Evolutionary conservation across 1,140 invertebrate species (phyloP).

Genomic region (Schmidtea mediterranea): DNA sequence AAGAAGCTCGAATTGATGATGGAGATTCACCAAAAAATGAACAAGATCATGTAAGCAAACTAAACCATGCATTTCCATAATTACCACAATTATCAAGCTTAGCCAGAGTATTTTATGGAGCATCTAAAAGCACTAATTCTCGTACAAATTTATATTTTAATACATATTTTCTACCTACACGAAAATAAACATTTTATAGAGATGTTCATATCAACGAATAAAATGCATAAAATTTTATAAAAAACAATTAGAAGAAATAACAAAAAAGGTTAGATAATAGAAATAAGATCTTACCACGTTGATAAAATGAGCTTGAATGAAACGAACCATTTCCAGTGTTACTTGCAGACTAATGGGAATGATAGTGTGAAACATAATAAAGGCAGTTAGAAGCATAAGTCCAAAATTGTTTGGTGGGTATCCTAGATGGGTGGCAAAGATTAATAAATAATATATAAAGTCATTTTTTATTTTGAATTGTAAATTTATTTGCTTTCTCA

Average conservation of each 20-base stretch:
- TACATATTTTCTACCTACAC: too few relatives aligned
- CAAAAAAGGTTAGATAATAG: not conserved
- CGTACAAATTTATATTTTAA: too few relatives aligned
- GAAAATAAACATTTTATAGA: too few relatives aligned
- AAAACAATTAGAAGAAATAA: not conserved
- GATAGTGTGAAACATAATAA: slow-evolving; percentile 96
- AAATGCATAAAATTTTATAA: not conserved
- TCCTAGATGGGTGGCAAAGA: too few relatives aligned
- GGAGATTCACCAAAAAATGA: slow-evolving; percentile 9
- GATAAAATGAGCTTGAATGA: slow-evolving; percentile 40
- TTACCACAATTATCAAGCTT: not conserved
- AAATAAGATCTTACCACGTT: slow-evolving; percentile 20
- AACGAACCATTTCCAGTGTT: slow-evolving; percentile 86
- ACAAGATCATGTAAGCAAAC: too few relatives aligned
- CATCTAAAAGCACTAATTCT: too few relatives aligned
- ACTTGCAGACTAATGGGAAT: slow-evolving; percentile 98
- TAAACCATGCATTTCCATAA: not conserved
- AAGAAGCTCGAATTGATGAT: not conserved
- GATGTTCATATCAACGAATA: too few relatives aligned
- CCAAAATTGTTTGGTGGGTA: slow-evolving; percentile 45
- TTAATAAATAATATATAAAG: too few relatives aligned
- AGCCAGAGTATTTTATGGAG: not conserved
- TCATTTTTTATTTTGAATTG: too few relatives aligned
- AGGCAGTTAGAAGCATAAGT: slow-evolving; percentile 84
- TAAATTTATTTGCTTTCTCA: too few relatives aligned